Base-by-base conservation (phyloP, 2,797 vertebrate genomes). In the Betta splendens region DNA sequence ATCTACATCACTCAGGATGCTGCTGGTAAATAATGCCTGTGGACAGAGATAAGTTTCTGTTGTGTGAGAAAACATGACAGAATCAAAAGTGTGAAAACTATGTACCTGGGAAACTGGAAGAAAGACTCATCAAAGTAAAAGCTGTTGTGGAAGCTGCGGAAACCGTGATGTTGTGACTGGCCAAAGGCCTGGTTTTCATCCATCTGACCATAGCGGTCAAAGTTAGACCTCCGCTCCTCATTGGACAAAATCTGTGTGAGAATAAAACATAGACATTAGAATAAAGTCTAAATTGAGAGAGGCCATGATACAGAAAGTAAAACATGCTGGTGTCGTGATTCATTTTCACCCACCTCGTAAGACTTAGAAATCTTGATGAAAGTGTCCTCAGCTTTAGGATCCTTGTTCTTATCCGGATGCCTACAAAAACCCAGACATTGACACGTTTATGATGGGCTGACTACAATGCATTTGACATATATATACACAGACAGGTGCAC, bases 381-480 rank as follows among this genome's bases (percentile, higher is more conserved):
- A 88, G 87, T 98, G 80, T 99, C 96, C 78, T 97, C 94, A 21
- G 98, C 96, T 40, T 90, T 93, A 0, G 97, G 95, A 69, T 95
- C 92, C 87, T 95, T 98, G 84, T 98, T 99, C 87, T 98, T 99
- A 86, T 99, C 98, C 28, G 98, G 98, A 70, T 99, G 97, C 98
- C 98, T 99, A 16, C 17, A 42, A 48, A 56, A 52, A 9, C 12
- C 59, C 0, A 47, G n/a, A 11, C 21, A 11, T 28, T 37, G 13
- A 22, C 11, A 18, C 42, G 39, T 35, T 17, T 29, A 32, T 31
- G 5, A 28, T 16, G 11, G 5, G 17, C 26, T 20, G 9, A 23
- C 4, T 16, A 17, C 3, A 21, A 8, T 21, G 9, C 21, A 16
- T 9, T 18, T 46, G 43, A 38, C 15, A 32, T 1, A 38, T 28